Conservation (phyloP, 2,888 invertebrate species). For the Agrotis ipsilon region DNA sequence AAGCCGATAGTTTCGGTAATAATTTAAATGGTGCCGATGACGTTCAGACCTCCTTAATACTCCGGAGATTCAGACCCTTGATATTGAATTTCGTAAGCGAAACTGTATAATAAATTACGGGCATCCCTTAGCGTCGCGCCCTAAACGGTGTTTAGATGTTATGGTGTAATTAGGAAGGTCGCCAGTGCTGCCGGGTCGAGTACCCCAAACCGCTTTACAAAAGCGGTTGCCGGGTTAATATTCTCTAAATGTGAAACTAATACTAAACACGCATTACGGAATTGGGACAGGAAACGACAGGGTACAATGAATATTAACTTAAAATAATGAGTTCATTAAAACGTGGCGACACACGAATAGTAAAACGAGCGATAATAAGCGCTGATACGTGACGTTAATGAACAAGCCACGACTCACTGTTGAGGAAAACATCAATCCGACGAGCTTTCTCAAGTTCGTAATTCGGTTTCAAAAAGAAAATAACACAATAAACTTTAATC, state of each 20-base stretch:
- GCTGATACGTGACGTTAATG: constrained; percentile 52
- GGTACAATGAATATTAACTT: constrained; percentile 62
- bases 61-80: constrained; percentile 77
- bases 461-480: constrained; percentile 53
- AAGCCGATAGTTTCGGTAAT: constrained; percentile 85
- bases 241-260: constrained; percentile 68
- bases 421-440: constrained; percentile 42
- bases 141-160: constrained; percentile 81
- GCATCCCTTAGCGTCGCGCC: constrained; percentile 75
- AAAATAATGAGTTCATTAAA: constrained; percentile 58
- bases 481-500: constrained; percentile 54
- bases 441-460: constrained; percentile 42
- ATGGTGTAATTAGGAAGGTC: constrained; percentile 79
- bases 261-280: constrained; percentile 53
- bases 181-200: constrained; percentile 70
- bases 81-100: constrained; percentile 85
- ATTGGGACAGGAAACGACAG: constrained; percentile 63
- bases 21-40: constrained; percentile 85
- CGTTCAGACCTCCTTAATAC: constrained; percentile 80
- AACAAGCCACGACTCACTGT: constrained; percentile 35
- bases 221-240: constrained; percentile 67
- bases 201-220: constrained; percentile 64
- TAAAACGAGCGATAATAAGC: constrained; percentile 51
- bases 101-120: constrained; percentile 85
- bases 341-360: constrained; percentile 51